Percentiles rank a stretch among this genome's conserved stretches.
These are phyloP conservation scores for Galeopsomyia nigrocyanea DNA, from an alignment of 2,888 invertebrate genomes.

Conservation along the genomic window DNA sequence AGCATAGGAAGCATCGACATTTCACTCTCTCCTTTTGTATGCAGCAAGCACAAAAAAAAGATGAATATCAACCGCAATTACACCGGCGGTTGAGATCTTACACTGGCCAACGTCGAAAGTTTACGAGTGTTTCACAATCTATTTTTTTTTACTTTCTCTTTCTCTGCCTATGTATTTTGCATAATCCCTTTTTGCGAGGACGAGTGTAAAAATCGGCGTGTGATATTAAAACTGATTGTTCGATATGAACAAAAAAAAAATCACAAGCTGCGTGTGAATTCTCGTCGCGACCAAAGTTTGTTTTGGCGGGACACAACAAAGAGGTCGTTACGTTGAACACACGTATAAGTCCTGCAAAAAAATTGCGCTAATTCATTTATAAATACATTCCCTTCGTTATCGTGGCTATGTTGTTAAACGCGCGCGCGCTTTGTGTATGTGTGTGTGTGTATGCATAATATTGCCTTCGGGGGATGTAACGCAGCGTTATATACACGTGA, in stretches of 20 bases:
- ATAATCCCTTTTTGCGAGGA: slow-evolving; percentile 17
- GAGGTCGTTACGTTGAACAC: background rate
- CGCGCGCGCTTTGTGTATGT: background rate
- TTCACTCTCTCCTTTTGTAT: slow-evolving; percentile 41
- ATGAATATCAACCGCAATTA: slow-evolving; percentile 16
- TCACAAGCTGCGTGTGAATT: slow-evolving; percentile 18
- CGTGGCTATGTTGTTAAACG: background rate
- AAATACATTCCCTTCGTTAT: slow-evolving; percentile 17
- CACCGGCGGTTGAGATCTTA: background rate
- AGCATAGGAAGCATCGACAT: slow-evolving; percentile 66
- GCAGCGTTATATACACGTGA: background rate
- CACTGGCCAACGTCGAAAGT: background rate
- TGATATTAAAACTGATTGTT: background rate
- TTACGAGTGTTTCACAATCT: slow-evolving; percentile 16
- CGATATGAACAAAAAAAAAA: background rate
- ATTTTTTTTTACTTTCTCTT: slow-evolving; percentile 16
- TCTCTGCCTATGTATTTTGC: slow-evolving; percentile 15
- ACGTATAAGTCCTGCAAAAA: slow-evolving; percentile 6
- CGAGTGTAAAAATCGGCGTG: slow-evolving; percentile 5
- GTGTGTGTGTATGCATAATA: background rate
- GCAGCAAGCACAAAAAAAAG: no score
- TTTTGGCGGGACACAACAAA: slow-evolving; percentile 29
- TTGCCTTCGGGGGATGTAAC: background rate
- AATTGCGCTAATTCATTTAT: slow-evolving; percentile 23
- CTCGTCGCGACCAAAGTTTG: slow-evolving; percentile 23